Conservation (phyloP, 2,888 invertebrate species). For the Mythimna lalbum region DNA sequence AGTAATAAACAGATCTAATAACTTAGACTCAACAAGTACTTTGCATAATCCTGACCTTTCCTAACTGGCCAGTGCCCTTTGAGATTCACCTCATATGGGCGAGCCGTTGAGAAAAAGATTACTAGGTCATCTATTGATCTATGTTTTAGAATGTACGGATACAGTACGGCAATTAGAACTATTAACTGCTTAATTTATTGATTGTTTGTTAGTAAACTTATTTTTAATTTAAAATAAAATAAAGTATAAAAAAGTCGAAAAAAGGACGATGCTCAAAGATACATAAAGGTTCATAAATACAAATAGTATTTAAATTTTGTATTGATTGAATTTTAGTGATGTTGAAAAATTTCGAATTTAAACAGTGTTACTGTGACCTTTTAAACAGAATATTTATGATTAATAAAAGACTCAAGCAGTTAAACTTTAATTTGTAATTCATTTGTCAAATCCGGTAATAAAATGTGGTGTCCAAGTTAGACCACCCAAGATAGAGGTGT, state of each 20-base stretch:
- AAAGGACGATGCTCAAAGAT: not conserved
- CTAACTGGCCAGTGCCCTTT: conserved; percentile 68
- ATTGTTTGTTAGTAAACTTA: no score
- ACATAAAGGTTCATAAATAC: no score
- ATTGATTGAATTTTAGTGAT: no score
- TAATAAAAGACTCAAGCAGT: not conserved
- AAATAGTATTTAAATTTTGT: no score
- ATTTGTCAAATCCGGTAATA: conserved; percentile 6
- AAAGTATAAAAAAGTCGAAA: no score
- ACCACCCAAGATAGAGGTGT: conserved; percentile 32
- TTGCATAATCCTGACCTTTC: conserved; percentile 65
- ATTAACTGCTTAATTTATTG: no score
- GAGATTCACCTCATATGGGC: conserved; percentile 48
- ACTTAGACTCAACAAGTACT: conserved; percentile 40
- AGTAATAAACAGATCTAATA: conserved; percentile 40
- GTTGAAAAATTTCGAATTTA: not conserved
- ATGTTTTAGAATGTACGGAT: conserved; percentile 39
- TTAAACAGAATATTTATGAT: not conserved
- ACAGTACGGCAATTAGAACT: no score
- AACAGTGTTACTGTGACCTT: not conserved
- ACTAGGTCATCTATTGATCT: conserved; percentile 60
- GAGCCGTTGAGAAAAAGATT: conserved; percentile 57
- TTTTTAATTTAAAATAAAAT: no score
- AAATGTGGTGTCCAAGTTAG: conserved; percentile 1
- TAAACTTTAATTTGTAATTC: conserved; percentile 9